phyloP scores from a whole-genome alignment of 2,797 vertebrate species.

The Cynopterus sphinx region DNA sequence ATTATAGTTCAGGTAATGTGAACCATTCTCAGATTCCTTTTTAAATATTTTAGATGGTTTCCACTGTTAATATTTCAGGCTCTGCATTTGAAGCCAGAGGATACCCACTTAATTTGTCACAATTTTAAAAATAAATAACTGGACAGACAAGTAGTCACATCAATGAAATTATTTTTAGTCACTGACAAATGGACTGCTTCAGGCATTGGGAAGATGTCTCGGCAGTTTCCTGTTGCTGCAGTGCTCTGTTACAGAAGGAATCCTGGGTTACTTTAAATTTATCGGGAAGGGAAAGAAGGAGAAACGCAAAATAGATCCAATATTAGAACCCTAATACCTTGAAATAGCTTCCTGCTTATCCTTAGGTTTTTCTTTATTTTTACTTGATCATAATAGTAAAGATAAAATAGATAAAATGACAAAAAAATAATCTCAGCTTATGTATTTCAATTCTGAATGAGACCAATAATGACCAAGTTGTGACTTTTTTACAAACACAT shows the following conservation, averaged over 20 bases:
- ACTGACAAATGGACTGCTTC: constrained; percentile 12
- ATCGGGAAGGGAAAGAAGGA: neutral
- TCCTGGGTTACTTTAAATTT: neutral
- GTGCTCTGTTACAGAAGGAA: neutral
- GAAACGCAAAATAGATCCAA: neutral
- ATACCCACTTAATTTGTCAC: constrained; percentile 62
- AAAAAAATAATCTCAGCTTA: constrained; percentile 37
- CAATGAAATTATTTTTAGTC: constrained; percentile 20
- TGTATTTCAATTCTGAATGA: neutral
- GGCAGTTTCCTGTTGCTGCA: neutral
- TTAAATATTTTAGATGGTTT: constrained; percentile 33
- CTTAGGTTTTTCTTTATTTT: neutral
- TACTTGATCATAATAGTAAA: neutral
- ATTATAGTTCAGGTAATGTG: constrained; percentile 5
- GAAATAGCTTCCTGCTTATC: neutral
- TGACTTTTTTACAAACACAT: constrained; percentile 1
- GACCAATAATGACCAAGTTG: neutral
- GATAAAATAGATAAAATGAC: neutral
- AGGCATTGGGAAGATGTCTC: neutral
- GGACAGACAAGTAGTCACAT: constrained; percentile 36
- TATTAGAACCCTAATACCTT: constrained; percentile 7
- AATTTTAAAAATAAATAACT: constrained; percentile 56
- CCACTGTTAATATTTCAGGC: constrained; percentile 16
- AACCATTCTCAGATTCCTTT: neutral
- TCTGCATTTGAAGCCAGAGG: constrained; percentile 27